phyloP scores from a whole-genome alignment of 2,113 vertebrate genomes.

The Elachura formosa region DNA sequence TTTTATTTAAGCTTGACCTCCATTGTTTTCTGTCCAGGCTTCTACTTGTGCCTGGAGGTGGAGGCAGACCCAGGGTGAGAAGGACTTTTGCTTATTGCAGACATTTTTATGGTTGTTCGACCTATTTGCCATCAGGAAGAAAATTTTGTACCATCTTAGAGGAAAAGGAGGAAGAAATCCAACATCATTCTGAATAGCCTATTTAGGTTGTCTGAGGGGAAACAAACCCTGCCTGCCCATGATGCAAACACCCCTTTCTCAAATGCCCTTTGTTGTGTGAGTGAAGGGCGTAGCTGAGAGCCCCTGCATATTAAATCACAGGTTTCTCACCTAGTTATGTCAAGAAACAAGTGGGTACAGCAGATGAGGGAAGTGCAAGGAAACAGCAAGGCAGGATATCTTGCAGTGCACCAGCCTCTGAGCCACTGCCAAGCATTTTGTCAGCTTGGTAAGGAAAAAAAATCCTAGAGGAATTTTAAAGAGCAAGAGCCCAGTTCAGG shows the following conservation, averaged over 20 bases:
- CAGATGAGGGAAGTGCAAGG: slow-evolving; percentile 28
- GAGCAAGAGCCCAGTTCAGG: neutral
- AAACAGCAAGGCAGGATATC: slow-evolving; percentile 19
- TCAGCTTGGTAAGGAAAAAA: neutral
- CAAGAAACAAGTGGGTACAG: slow-evolving; percentile 19
- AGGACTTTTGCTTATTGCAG: neutral
- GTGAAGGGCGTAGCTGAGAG: neutral
- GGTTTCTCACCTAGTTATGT: neutral
- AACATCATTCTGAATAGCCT: neutral
- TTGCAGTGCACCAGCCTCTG: slow-evolving; percentile 1
- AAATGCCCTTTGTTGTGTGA: neutral
- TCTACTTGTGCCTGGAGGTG: neutral
- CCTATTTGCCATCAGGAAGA: neutral
- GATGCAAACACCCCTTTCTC: neutral
- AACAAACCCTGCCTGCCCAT: neutral
- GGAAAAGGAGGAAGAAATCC: neutral
- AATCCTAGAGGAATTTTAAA: neutral
- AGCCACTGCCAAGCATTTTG: slow-evolving; percentile 24
- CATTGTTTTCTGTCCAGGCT: neutral
- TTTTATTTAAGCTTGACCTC: neutral
- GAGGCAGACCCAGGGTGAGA: neutral
- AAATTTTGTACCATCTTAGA: neutral
- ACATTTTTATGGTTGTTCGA: neutral
- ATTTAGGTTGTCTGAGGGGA: neutral
- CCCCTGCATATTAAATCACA: neutral